Base-by-base conservation (phyloP, 2,888 invertebrate genomes). In the Poecilobothrus nobilitatus region DNA sequence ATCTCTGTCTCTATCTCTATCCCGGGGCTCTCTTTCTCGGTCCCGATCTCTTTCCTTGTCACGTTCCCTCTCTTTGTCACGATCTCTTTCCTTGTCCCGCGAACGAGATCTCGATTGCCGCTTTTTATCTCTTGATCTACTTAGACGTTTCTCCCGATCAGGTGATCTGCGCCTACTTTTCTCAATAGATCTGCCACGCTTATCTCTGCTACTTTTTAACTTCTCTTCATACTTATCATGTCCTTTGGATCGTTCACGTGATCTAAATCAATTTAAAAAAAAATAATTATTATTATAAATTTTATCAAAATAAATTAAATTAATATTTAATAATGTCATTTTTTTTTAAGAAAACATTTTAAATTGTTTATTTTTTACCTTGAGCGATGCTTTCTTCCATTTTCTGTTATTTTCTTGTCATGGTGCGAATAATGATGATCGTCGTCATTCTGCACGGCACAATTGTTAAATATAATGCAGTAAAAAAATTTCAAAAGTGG, bases 291-390 rank as follows among this genome's bases (percentile, higher is more conserved):
- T 7, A 7, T 7, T 37, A 2, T 12, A 12, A 37, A 53, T 18
- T 18, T 18, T 53, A 53, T 12, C 3, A 53, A 53, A 53, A 53
- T 41, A 12, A 41, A 41, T 8, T 8, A 41, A 9, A 37, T 37
- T 8, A 37, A 8, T 15, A 41, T 41, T 12, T 15, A 37, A 8
- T 8, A 37, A 37, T 37, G 37, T 10, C 10, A 37, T 10, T 8
- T n/a, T n/a, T n/a, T n/a, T n/a, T n/a, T n/a, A 27, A 27, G 27
- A 27, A 27, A 27, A 27, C 27, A 27, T 27, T 71, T 72, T 27
- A 20, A 41, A n/a, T n/a, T n/a, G n/a, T n/a, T n/a, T n/a, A n/a
- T 41, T 18, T 83, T 79, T 74, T 84, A 81, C 71, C 80, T 79
- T 67, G 84, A 82, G 68, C 82, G 78, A 0, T 70, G 80, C 66